Base-by-base conservation (phyloP, 2,797 vertebrate species). In the Urosaurus nigricauda region DNA sequence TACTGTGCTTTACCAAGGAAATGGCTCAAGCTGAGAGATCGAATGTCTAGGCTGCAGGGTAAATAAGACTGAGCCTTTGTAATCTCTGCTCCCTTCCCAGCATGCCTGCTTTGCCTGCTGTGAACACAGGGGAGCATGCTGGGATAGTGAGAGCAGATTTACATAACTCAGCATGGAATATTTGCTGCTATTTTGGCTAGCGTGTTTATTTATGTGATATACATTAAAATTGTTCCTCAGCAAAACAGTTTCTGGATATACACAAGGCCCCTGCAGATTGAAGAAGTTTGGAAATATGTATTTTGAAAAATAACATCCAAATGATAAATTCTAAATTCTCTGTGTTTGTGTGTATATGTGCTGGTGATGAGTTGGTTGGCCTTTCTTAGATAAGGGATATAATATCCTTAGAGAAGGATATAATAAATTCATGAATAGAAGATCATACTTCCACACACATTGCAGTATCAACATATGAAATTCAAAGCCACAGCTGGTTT, bases 1-100 rank as follows among this genome's bases (percentile, higher is more conserved):
- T 89, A 68, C 84, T 86, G 26, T 82, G 84, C 43, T 82, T 89
- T 89, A 82, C 84, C 13, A 75, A 58, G 58, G 73, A 86, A 77
- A 75, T 82, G 60, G 35, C 71, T 70, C 78, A 35, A 26, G 58
- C 84, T 86, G 71, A 56, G 40, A 12, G 9, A 82, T 7, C 24
- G 29, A 80, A 86, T 82, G 79, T 86, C 71, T 82, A 60, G 84
- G 84, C 37, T 77, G 88, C 79, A 83, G 29, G 71, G 47, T 86
- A 86, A 86, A 86, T 78, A 86, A 89, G 35, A 40, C 70, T 65
- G 58, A 82, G 63, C 35, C 84, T 89, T 86, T 89, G 84, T 83
- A 83, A 89, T 86, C 79, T 86, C 79, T 83, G 79, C 79, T 82
- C 60, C 35, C 11, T 32, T 51, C 88, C 71, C 84, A 77, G 58